Percentiles rank a stretch among this genome's conserved stretches.
phyloP scores from a whole-genome alignment of 2,888 invertebrate genomes.

The Imbricaverruca yamaguchii region DNA sequence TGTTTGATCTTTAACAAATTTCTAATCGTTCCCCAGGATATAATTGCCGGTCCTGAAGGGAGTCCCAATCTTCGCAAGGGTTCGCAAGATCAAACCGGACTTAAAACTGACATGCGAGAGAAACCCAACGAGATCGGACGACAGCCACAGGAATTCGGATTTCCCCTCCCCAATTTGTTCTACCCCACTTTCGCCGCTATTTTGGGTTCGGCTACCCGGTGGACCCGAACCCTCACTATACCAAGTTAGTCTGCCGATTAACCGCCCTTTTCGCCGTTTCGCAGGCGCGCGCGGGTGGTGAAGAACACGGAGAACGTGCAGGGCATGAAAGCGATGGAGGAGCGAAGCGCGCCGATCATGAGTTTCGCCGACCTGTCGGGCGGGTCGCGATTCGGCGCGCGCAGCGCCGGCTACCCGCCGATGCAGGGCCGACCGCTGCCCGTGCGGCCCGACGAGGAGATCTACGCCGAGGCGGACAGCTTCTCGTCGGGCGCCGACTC shows the following conservation, averaged over 20 bases:
- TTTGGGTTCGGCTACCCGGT: no score
- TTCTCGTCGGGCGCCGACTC: constrained; percentile 13
- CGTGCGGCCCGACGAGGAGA: constrained; percentile 16
- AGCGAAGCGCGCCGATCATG: constrained; percentile 19
- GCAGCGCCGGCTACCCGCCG: neutral
- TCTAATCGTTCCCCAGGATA: no score
- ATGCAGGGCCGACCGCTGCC: constrained; percentile 19
- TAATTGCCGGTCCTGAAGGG: no score
- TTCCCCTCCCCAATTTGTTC: neutral
- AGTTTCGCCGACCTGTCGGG: neutral
- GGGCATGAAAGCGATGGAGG: constrained; percentile 23
- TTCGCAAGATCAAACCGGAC: no score
- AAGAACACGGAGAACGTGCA: constrained; percentile 20
- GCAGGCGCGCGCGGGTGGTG: constrained; percentile 1
- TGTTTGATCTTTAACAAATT: no score
- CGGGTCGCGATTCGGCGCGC: neutral
- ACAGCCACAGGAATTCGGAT: neutral
- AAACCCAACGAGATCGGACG: neutral
- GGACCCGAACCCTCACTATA: no score
- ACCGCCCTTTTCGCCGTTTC: no score
- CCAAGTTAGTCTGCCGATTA: no score
- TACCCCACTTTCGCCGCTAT: no score
- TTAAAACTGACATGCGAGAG: no score
- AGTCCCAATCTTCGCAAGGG: no score
- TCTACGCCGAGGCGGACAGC: constrained; percentile 22